Evolutionary conservation across 2,888 invertebrate genomes (phyloP).

Genomic region (Eristalis tenax): DNA sequence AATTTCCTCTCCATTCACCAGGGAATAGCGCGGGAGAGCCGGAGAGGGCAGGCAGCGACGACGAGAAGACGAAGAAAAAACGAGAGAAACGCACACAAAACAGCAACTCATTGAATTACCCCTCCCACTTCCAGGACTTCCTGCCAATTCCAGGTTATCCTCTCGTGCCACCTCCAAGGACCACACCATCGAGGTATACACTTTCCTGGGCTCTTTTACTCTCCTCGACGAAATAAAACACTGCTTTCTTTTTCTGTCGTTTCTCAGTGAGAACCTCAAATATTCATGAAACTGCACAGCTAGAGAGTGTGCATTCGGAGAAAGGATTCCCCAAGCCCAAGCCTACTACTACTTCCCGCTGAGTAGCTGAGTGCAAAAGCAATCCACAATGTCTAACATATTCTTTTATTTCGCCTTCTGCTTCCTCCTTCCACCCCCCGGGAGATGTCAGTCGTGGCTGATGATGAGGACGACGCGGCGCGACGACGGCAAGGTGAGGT

Average conservation of each 20-base stretch:
- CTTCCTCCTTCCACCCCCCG: not conserved
- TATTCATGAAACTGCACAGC: conserved; percentile 67
- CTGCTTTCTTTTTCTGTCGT: not conserved
- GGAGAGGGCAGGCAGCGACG: not conserved
- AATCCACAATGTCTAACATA: conserved; percentile 66
- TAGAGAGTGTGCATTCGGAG: conserved; percentile 38
- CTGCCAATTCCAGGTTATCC: conserved; percentile 22
- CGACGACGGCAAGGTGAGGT: not conserved
- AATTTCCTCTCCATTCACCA: conserved; percentile 62
- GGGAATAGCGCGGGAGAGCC: not conserved
- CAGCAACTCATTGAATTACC: conserved; percentile 58
- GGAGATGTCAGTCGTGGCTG: not conserved
- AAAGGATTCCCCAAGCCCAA: conserved; percentile 15
- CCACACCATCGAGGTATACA: not conserved
- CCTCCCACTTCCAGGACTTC: conserved; percentile 10
- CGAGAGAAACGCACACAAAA: conserved; percentile 13
- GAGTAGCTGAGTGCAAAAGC: conserved; percentile 63
- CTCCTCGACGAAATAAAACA: conserved; percentile 47
- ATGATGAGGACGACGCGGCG: not conserved
- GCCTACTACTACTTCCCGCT: conserved; percentile 36
- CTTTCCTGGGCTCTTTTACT: conserved; percentile 9
- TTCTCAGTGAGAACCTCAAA: conserved; percentile 48
- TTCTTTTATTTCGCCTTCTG: conserved; percentile 21
- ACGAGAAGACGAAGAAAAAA: not conserved
- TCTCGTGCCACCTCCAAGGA: not conserved